Evolutionary conservation across 2,888 invertebrate species (phyloP), one percentile per base, ranked within the genome.

Genomic region (Enchytraeus crypticus): DNA sequence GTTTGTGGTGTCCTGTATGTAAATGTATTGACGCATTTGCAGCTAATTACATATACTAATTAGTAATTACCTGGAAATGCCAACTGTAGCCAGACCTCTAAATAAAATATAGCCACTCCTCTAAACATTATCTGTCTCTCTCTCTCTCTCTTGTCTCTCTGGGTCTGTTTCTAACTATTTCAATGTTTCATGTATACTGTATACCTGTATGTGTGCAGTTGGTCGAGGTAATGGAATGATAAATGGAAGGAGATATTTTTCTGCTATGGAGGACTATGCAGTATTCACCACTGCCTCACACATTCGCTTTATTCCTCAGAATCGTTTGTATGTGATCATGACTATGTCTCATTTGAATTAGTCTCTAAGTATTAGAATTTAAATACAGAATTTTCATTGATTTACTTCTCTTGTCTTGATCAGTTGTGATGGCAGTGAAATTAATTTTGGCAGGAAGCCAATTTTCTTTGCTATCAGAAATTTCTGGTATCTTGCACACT

Each of bases 291-390:
- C 73, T 57, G 71, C 77, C 2, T 72, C 71, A 57, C 70, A 71
- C 61, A 66, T 77, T 18, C 57, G 77, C 43, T 77, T 77, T 62
- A 72, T 76, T 23, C 70, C 73, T 5, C 67, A 71, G 46, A 69
- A 68, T 11, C 70, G 77, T 71, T 72, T 73, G 77, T 76, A 67
- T n/a, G n/a, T n/a, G n/a, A n/a, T n/a, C n/a, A n/a, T n/a, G n/a
- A n/a, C n/a, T n/a, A n/a, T n/a, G n/a, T n/a, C n/a, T n/a, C n/a
- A n/a, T n/a, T n/a, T n/a, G n/a, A n/a, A n/a, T n/a, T n/a, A n/a
- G n/a, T n/a, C n/a, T n/a, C n/a, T n/a, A n/a, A n/a, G n/a, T n/a
- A n/a, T n/a, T n/a, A n/a, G n/a, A n/a, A n/a, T n/a, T n/a, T n/a
- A n/a, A n/a, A n/a, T n/a, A n/a, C n/a, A n/a, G n/a, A n/a, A n/a